Base-by-base conservation (phyloP, 2,797 vertebrate genomes). In the Coracias cyanogaster region DNA sequence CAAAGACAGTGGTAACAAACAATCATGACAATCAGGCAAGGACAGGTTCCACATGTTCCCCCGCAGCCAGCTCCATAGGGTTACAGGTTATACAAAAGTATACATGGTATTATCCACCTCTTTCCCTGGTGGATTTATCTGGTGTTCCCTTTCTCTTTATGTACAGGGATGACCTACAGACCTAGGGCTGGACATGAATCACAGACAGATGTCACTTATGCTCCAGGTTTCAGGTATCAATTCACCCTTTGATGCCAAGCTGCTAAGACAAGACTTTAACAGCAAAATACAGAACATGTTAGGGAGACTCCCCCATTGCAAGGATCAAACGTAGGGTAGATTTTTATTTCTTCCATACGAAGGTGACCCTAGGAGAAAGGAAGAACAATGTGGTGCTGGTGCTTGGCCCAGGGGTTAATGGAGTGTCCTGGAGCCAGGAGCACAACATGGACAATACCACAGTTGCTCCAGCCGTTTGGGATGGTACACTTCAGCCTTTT, bases 361-460 rank as follows among this genome's bases (percentile, higher is more conserved):
- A 67, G 54, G 26, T 64, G 25, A 49, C 45, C 41, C 21, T 54
- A 10, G 29, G n/a, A 91, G 29, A 70, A 3, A 73, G 65, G 22
- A 82, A 65, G 48, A 57, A 3, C 0, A 2, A 62, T 6, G 15
- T 0, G 0, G 21, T 65, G 57, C n/a, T 22, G 35, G 28, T 74
- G n/a, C 57, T 49, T 45, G 33, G 77, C 22, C 41, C 26, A 35
- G 20, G 19, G 46, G 33, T 69, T 48, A 37, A 29, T 13, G 25
- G 51, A 19, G 15, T 16, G 10, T 48, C 12, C 15, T 18, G n/a
- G 35, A 73, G 54, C 17, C 29, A 71, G 54, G 22, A 89, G n/a
- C 28, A 62, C 35, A 37, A 37, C 6, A 13, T 29, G 9, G 67
- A 60, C 43, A 58, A 12, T 3, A 7, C 24, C 21, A 7, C 0